Base-by-base conservation (phyloP, 2,797 vertebrate genomes). In the Enteromius anoplus region DNA sequence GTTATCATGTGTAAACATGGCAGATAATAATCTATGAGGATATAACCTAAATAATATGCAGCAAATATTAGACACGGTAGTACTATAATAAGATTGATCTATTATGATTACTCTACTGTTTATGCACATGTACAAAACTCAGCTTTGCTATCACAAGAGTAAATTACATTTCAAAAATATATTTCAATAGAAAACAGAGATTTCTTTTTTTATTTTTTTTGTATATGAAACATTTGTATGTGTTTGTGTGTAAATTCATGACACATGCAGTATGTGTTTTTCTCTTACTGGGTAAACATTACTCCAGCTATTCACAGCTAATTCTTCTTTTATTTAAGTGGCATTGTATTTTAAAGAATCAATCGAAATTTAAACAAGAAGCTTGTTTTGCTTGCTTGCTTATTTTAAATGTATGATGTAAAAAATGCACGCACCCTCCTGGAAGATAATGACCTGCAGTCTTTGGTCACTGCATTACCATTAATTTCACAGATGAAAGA, bases 1-100 rank as follows among this genome's bases (percentile, higher is more conserved):
- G 75, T 77, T 77, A 62, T 42, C 17, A 21, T 65, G 58, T 62
- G 58, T 77, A 19, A 77, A 21, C 26, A 34, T 34, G 32, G 42
- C 26, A 47, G 23, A 47, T 34, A 32, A 65, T 49, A 64, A 64
- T 77, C 23, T 32, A 21, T 64, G 75, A 78, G 53, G 53, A 9
- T 55, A 55, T 55, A 77, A 5, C 37, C 0, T 37, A 55, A 75
- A 53, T 55, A 40, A 75, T 23, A n/a, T 58, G 32, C 72, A 23
- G 32, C 34, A 15, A 72, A 37, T 11, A 23, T n/a, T 55, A n/a
- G 51, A 8, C 51, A 53, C 19, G n/a, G 21, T 53, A 55, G 10
- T 17, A 17, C 26, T 64, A 8, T 32, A 32, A 64, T 64, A 14
- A 62, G 23, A 62, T 37, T 23, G n/a, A 70, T 70, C n/a, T 23